Base-by-base conservation (phyloP, 1,140 invertebrate species). In the Ceratosolen fusciceps region DNA sequence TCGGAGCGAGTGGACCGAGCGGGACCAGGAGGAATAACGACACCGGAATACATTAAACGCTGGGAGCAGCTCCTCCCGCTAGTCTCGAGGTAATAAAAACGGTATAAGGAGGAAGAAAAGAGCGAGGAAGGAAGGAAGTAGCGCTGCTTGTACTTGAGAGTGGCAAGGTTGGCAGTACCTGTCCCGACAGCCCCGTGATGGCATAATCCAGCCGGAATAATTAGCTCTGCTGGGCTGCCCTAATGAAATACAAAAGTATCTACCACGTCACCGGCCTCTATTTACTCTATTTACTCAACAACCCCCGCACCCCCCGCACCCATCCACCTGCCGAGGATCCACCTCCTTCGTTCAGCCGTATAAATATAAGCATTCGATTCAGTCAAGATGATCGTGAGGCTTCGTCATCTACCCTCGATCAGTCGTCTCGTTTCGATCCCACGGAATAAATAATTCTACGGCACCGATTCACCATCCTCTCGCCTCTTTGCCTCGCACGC, bases 41-140 rank as follows among this genome's bases (percentile, higher is more conserved):
- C 86, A 85, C 82, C 67, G 82, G 86, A 88, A 86, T 88, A 86
- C 65, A 88, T 88, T 86, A 86, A 80, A 58, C 81, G 84, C 84
- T 85, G 83, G 83, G 85, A 87, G 85, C 85, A 84, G 82, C 82
- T 74, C 79, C n/a, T n/a, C 52, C 65, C 80, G 74, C 74, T 60
- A 72, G 68, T 31, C 39, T 62, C 2, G 79, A 75, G 34, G 73
- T 47, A 65, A 54, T 68, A 73, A 79, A 80, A 76, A 67, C 37
- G 68, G 62, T 47, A 49, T 70, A 67, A 43, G 54, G 71, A 54
- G 77, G 16, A 79, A 79, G 54, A n/a, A n/a, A n/a, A n/a, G n/a
- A n/a, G n/a, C n/a, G n/a, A n/a, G n/a, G n/a, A n/a, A n/a, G n/a
- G n/a, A n/a, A n/a, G n/a, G n/a, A n/a, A n/a, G n/a, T n/a, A n/a